Evolutionary conservation across 2,113 vertebrate genomes (phyloP).

Genomic region (Suncus etruscus): DNA sequence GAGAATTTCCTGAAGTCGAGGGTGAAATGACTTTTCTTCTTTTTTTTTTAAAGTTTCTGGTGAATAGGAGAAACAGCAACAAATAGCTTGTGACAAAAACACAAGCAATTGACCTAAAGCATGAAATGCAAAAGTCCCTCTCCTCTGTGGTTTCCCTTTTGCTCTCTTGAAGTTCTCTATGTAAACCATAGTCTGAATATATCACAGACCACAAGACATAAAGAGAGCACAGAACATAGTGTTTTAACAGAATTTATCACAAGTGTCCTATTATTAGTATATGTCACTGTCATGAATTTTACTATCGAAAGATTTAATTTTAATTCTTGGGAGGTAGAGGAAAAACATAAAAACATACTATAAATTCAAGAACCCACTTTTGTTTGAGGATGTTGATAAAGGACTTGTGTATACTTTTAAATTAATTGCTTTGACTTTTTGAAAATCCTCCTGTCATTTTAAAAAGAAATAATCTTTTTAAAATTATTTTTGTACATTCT

Average conservation of each 20-base stretch:
- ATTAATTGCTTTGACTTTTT: no score
- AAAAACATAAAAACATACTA: not conserved
- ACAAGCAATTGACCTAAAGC: not conserved
- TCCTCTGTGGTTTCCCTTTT: not conserved
- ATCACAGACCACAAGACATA: not conserved
- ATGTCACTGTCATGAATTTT: not conserved
- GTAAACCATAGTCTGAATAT: not conserved
- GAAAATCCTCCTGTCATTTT: no score
- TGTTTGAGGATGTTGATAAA: no score
- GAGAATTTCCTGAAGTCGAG: slow-evolving; percentile 15
- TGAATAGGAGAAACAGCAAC: not conserved
- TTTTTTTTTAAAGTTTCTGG: not conserved
- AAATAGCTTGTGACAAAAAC: not conserved
- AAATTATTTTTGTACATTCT: no score
- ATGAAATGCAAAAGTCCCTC: not conserved
- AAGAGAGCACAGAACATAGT: not conserved
- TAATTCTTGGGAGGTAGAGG: not conserved
- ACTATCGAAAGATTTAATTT: not conserved
- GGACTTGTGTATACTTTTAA: no score
- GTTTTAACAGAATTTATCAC: not conserved
- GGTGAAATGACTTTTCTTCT: not conserved
- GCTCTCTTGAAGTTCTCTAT: not conserved
- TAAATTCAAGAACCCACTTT: not conserved
- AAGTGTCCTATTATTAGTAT: not conserved
- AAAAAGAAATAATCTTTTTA: no score